These are phyloP conservation scores for Neoarius graeffei DNA, from an alignment of 2,113 vertebrate genomes.

Conservation along the genomic window DNA sequence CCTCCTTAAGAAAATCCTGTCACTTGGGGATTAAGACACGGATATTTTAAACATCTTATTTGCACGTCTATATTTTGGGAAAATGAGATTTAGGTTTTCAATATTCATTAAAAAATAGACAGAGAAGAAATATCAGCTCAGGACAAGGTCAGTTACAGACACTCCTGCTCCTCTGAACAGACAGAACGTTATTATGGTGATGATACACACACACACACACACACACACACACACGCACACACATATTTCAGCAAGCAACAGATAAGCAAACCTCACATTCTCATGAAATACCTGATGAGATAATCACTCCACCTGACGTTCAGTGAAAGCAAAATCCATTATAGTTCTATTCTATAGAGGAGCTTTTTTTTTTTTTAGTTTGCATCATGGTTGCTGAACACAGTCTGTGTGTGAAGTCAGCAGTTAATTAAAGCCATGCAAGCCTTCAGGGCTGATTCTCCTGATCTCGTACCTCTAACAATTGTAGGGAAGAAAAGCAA, in stretches of 20 bases:
- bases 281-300: neutral
- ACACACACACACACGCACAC: neutral
- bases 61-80: neutral
- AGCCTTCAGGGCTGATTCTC: slow-evolving; percentile 19
- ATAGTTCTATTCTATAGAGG: neutral
- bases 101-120: slow-evolving; percentile 20
- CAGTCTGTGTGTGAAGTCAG: slow-evolving; percentile 10
- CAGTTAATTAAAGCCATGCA: slow-evolving; percentile 24
- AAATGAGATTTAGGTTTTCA: neutral
- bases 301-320: neutral
- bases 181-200: neutral
- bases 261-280: neutral
- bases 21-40: neutral
- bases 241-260: neutral
- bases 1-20: neutral
- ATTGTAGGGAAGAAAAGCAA: slow-evolving; percentile 17
- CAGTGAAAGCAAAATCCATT: slow-evolving; percentile 11
- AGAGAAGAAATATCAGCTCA: slow-evolving; percentile 18
- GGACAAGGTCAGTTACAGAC: slow-evolving; percentile 31
- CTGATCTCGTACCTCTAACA: slow-evolving; percentile 2
- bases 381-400: neutral
- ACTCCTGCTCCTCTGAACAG: slow-evolving; percentile 21
- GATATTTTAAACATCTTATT: neutral
- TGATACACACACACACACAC: neutral
- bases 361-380: neutral